Percentiles rank a stretch among this genome's conserved stretches.
These are phyloP conservation scores for Sylvia atricapilla DNA, from an alignment of 2,113 vertebrate species.

Conservation along the genomic window DNA sequence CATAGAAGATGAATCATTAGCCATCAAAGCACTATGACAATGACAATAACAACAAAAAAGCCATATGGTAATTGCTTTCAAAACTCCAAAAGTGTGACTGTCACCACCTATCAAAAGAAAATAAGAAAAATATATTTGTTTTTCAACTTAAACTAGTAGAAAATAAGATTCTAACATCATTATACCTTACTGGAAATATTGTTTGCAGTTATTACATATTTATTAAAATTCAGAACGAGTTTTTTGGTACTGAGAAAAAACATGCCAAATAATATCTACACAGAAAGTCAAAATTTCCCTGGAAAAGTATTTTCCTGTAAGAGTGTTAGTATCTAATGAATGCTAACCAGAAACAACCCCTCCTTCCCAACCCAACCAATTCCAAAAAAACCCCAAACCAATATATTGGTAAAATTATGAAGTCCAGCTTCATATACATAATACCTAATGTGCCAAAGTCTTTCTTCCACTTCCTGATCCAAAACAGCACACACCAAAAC, in stretches of 20 bases:
- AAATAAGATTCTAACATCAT: neutral
- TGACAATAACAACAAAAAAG: neutral
- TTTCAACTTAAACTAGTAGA: neutral
- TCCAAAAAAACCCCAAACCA: neutral
- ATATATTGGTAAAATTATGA: neutral
- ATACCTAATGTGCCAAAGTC: neutral
- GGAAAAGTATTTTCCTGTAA: neutral
- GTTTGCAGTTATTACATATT: neutral
- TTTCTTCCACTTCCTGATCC: neutral
- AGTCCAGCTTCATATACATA: neutral
- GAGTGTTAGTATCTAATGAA: neutral
- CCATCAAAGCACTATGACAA: neutral
- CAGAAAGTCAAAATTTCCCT: neutral
- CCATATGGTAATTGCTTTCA: neutral
- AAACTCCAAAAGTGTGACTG: neutral
- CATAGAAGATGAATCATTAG: neutral
- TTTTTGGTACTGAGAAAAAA: neutral
- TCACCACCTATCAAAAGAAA: neutral
- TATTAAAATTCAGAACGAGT: neutral
- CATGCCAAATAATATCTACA: neutral
- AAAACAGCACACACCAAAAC: neutral
- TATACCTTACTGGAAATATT: neutral
- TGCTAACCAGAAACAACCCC: neutral
- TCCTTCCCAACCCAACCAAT: rapidly evolving
- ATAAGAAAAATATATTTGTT: neutral